A percentile compares a stretch with the other conserved stretches of the same genome.
phyloP scores from a whole-genome alignment of 2,797 vertebrate genomes.

The Coluber constrictor region DNA sequence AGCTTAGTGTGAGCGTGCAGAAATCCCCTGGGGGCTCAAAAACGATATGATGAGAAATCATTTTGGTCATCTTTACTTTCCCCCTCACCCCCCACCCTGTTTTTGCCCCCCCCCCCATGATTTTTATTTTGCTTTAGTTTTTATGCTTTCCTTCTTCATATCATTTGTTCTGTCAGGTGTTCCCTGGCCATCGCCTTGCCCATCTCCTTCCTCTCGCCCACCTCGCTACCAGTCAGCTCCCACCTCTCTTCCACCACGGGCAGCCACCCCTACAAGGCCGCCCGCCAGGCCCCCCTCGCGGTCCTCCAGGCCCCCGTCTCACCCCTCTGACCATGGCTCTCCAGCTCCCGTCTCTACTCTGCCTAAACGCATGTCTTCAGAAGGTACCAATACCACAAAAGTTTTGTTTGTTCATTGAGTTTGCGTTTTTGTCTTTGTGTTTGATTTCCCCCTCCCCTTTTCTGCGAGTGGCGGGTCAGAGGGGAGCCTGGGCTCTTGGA shows the following conservation, averaged over 20 bases:
- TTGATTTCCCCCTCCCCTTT: slow-evolving; percentile 54
- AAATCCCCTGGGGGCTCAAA: slow-evolving; percentile 73
- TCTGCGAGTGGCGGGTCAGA: neutral
- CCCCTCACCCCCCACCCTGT: slow-evolving; percentile 59
- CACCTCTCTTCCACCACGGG: slow-evolving; percentile 97
- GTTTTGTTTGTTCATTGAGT: slow-evolving; percentile 73
- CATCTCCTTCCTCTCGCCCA: slow-evolving; percentile 98
- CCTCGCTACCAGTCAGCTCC: slow-evolving; percentile 98
- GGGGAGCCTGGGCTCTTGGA: slow-evolving; percentile 52
- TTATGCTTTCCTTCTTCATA: slow-evolving; percentile 88
- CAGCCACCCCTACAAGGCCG: slow-evolving; percentile 96
- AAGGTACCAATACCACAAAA: slow-evolving; percentile 87
- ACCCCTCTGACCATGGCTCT: slow-evolving; percentile 98
- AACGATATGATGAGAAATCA: slow-evolving; percentile 70
- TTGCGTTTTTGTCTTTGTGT: slow-evolving; percentile 77
- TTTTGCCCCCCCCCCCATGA: slow-evolving; percentile 66
- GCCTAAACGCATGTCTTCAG: slow-evolving; percentile 99
- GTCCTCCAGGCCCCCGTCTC: slow-evolving; percentile 97
- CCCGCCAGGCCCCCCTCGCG: slow-evolving; percentile 99
- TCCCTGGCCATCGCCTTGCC: slow-evolving; percentile 99
- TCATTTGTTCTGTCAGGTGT: slow-evolving; percentile 95
- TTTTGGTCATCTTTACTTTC: slow-evolving; percentile 78
- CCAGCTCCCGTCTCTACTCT: slow-evolving; percentile 92
- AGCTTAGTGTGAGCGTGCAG: slow-evolving; percentile 39
- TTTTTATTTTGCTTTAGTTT: slow-evolving; percentile 77